Evolutionary conservation across 2,113 vertebrate species (phyloP).

Genomic region (Rhinolophus ferrumequinum): DNA sequence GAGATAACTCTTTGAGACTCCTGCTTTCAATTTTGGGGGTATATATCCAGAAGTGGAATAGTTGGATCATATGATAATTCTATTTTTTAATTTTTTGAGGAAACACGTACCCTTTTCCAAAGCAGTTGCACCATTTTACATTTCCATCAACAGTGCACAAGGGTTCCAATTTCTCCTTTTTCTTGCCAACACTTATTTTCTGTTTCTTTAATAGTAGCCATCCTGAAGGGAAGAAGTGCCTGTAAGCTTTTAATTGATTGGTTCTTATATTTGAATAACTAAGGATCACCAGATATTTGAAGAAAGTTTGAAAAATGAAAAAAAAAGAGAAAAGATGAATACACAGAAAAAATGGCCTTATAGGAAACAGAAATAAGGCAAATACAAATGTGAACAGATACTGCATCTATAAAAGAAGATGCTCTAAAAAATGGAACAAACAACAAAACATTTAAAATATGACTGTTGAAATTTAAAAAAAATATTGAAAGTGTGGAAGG

Average conservation of each 20-base stretch:
- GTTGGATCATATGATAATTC: neutral
- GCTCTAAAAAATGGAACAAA: neutral
- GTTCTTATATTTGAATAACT: neutral
- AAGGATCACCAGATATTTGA: neutral
- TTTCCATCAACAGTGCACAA: neutral
- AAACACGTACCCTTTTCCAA: neutral
- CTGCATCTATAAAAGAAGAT: neutral
- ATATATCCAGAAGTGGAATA: neutral
- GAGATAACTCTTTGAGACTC: neutral
- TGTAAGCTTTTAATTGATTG: neutral
- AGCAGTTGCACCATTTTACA: neutral
- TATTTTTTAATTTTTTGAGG: neutral
- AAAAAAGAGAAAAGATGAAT: neutral
- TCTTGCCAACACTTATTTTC: neutral
- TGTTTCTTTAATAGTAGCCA: neutral
- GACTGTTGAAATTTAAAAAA: neutral
- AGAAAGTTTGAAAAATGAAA: neutral
- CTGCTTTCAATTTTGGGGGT: neutral
- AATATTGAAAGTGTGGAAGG: neutral
- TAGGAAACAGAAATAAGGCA: conserved; percentile 32
- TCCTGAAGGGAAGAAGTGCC: neutral
- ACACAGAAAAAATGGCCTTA: neutral
- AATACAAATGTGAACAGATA: neutral
- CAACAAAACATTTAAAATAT: neutral
- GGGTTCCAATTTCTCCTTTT: neutral